Evolutionary conservation across 2,888 invertebrate species (phyloP), one percentile per base, ranked within the genome.

Genomic region (Drosophila colorata): DNA sequence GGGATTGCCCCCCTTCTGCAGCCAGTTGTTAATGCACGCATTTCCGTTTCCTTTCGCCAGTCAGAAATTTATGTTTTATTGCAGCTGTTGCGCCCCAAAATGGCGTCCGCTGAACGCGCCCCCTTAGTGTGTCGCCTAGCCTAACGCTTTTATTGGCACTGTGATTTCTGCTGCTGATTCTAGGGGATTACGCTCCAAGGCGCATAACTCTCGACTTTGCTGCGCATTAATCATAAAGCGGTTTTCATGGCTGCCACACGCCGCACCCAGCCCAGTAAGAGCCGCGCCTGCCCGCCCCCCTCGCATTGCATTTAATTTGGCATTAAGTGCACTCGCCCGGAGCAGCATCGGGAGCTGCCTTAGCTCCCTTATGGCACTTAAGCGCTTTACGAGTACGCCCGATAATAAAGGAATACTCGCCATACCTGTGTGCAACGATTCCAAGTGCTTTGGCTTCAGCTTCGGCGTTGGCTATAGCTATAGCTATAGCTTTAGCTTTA

Each of bases 191-290:
- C 73, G 83, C 74, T 74, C 55, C 65, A 75, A 61, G 81, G 63
- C 70, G 67, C 87, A 76, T 71, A 80, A 75, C 80, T 76, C 73
- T 68, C 70, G 69, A 66, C 72, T 72, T 49, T 74, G 73, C 49
- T 60, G 69, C 68, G 71, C 85, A 85, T 85, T 87, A 83, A 78
- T 78, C 88, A 82, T 84, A 85, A 74, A 84, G 81, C 81, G 80
- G 64, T 77, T 71, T 75, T 84, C 70, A 71, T 66, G 59, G 55
- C 74, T 61, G 52, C 43, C 57, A 23, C 43, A 46, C 41, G 31
- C 40, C 18, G 6, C n/a, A n/a, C 20, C 37, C 40, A 11, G 4
- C 11, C 37, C 40, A 7, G 4, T 2, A 13, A 31, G 28, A 25
- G 3, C 38, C 14, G 5, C 37, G 37, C 13, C 57, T 0, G 4